These are phyloP conservation scores for Macroglossus sobrinus DNA, from an alignment of 2,113 vertebrate genomes.

Conservation along the genomic window DNA sequence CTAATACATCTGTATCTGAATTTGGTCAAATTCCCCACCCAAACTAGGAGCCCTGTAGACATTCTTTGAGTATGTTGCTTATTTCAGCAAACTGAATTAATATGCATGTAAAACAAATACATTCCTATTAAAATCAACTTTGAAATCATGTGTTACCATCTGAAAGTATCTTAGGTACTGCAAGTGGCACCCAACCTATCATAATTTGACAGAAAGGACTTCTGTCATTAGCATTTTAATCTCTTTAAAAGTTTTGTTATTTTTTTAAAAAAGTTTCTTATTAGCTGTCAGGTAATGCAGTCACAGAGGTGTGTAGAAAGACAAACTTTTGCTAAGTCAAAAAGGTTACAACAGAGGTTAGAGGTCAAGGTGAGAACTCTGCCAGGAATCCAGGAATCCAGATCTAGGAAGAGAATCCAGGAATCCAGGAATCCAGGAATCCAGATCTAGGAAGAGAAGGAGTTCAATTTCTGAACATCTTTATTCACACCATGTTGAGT, in stretches of 20 bases:
- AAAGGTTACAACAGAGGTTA: not conserved
- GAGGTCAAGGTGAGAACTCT: not conserved
- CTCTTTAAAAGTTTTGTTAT: not conserved
- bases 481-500: not conserved
- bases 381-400: not conserved
- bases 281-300: not conserved
- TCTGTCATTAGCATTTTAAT: not conserved
- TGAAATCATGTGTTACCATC: not conserved
- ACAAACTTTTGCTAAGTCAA: not conserved
- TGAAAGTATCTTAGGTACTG: not conserved
- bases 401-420: not conserved
- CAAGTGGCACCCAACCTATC: not conserved
- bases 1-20: not conserved
- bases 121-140: not conserved
- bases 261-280: not conserved
- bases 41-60: not conserved
- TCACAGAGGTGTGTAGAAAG: not conserved
- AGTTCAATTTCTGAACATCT: not conserved
- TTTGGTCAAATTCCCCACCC: not conserved
- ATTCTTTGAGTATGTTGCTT: not conserved
- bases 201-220: rapidly evolving
- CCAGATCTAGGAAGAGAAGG: not conserved
- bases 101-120: not conserved
- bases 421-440: too few species aligned
- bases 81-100: not conserved